Evolutionary conservation across 1,140 invertebrate genomes (phyloP).

Genomic region (Zaprionus lachaisei): DNA sequence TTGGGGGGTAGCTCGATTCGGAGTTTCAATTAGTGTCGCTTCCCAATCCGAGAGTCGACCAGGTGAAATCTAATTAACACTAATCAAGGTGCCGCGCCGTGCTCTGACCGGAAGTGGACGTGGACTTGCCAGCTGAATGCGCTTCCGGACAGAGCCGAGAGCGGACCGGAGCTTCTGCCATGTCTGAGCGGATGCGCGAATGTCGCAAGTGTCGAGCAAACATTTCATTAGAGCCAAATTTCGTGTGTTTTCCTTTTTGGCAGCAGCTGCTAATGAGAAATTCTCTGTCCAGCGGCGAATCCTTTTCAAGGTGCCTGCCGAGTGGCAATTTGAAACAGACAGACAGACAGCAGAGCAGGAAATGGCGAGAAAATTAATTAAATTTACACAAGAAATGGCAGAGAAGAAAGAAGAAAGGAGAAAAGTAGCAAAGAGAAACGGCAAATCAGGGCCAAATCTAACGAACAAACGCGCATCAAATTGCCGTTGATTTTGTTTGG

Average conservation of each 20-base stretch:
- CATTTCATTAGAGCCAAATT: slow-evolving; percentile 82
- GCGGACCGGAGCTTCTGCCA: slow-evolving; percentile 37
- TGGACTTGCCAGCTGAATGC: slow-evolving; percentile 44
- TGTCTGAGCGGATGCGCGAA: slow-evolving; percentile 67
- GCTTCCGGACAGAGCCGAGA: slow-evolving; percentile 10
- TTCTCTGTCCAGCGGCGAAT: slow-evolving; percentile 65
- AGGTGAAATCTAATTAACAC: slow-evolving; percentile 78
- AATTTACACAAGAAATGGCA: slow-evolving; percentile 61
- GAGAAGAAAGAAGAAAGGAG: slow-evolving; percentile 15
- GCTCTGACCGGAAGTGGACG: slow-evolving; percentile 62
- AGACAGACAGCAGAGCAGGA: slow-evolving; percentile 51
- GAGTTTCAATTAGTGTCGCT: slow-evolving; percentile 13
- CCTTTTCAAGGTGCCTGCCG: slow-evolving; percentile 62
- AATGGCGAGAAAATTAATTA: slow-evolving; percentile 82
- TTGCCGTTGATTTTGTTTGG: slow-evolving; percentile 69
- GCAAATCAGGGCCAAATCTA: slow-evolving; percentile 36
- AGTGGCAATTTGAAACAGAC: slow-evolving; percentile 39
- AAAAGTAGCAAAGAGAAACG: slow-evolving; percentile 13
- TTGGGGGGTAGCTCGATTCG: neutral
- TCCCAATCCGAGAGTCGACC: slow-evolving; percentile 4
- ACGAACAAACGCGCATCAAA: slow-evolving; percentile 63
- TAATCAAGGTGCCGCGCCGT: slow-evolving; percentile 62
- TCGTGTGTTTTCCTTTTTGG: slow-evolving; percentile 60
- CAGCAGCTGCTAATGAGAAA: slow-evolving; percentile 77
- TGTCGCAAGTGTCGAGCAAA: slow-evolving; percentile 81